Evolutionary conservation across 2,797 vertebrate species (phyloP).

Genomic region (Hybognathus amarus): DNA sequence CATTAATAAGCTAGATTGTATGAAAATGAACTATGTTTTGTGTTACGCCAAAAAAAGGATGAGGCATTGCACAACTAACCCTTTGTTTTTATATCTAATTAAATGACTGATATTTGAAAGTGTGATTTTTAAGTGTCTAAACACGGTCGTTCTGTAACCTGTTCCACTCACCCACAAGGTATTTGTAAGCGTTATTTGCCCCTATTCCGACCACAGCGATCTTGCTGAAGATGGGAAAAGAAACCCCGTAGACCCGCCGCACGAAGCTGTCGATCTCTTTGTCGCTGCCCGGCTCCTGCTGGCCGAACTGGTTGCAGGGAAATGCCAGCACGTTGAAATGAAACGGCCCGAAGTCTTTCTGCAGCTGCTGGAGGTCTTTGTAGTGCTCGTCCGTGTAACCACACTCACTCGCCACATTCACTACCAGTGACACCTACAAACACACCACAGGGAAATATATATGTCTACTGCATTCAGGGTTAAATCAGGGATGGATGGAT

Average conservation of each 20-base stretch:
- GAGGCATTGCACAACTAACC: not conserved
- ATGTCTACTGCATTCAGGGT: not conserved
- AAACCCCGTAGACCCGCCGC: slow-evolving; percentile 84
- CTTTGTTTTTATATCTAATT: not conserved
- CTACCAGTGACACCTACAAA: slow-evolving; percentile 90
- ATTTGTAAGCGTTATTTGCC: slow-evolving; percentile 90
- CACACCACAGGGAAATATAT: not conserved
- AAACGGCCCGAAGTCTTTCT: slow-evolving; percentile 88
- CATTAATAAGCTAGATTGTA: not conserved
- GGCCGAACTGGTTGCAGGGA: slow-evolving; percentile 97
- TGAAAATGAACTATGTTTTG: not conserved
- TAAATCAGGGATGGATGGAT: not conserved
- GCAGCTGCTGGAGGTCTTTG: slow-evolving; percentile 88
- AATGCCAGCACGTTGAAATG: slow-evolving; percentile 97
- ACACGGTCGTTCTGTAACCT: too few relatives aligned
- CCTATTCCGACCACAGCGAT: slow-evolving; percentile 84
- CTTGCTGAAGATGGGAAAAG: slow-evolving; percentile 97
- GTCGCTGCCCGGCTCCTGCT: slow-evolving; percentile 93
- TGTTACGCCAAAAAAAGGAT: not conserved
- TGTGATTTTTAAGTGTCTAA: not conserved
- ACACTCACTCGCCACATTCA: slow-evolving; percentile 95
- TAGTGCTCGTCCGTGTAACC: slow-evolving; percentile 95
- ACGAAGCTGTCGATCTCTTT: slow-evolving; percentile 93
- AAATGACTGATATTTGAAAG: not conserved
- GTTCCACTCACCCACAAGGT: slow-evolving; percentile 83